phyloP scores from a whole-genome alignment of 2,113 vertebrate genomes.

The Prietella phreatophila region DNA sequence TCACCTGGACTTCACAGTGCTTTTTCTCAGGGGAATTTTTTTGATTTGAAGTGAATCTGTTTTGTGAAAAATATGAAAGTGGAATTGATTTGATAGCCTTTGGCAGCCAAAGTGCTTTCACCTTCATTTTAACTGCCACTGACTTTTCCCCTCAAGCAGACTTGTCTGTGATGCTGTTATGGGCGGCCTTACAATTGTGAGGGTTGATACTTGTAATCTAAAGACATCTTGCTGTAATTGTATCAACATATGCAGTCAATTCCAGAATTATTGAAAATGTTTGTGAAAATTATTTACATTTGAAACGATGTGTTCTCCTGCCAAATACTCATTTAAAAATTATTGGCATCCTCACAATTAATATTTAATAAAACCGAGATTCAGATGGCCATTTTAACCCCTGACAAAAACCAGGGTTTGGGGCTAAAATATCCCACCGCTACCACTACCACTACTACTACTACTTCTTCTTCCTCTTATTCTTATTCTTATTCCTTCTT shows the following conservation, averaged over 20 bases:
- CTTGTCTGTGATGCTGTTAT: background rate
- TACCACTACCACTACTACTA: background rate
- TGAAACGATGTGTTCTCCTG: background rate
- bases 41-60: slow-evolving; percentile 10
- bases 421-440: background rate
- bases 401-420: background rate
- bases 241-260: background rate
- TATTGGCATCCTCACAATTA: background rate
- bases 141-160: slow-evolving; percentile 5
- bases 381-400: background rate
- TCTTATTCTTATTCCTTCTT: background rate
- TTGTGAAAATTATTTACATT: background rate
- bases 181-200: background rate
- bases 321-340: background rate
- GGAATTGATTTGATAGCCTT: slow-evolving; percentile 35
- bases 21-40: slow-evolving; percentile 18
- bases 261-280: background rate
- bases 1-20: background rate
- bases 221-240: background rate
- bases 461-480: background rate
- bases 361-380: background rate
- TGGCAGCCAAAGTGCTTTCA: slow-evolving; percentile 30
- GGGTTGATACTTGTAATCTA: background rate
- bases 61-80: slow-evolving; percentile 36
- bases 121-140: slow-evolving; percentile 26